Conservation (phyloP, 2,113 vertebrate species). For the Corapipo altera region DNA sequence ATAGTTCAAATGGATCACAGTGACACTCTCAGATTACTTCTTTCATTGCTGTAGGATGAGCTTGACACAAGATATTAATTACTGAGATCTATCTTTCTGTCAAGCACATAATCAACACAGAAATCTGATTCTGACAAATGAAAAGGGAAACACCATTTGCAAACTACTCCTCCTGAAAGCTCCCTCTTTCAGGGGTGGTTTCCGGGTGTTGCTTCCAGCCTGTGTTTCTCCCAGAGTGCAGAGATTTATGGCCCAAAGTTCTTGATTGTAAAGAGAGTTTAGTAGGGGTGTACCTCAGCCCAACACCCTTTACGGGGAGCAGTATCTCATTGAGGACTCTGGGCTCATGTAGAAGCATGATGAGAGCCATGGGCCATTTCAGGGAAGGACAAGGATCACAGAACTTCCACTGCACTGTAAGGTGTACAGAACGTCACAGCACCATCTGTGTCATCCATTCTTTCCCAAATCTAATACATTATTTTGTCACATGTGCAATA, state of each 20-base stretch:
- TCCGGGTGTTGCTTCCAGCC: neutral
- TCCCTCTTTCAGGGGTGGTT: neutral
- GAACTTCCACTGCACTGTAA: neutral
- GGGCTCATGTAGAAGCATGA: neutral
- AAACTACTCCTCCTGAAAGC: neutral
- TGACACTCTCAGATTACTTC: neutral
- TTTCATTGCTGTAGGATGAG: neutral
- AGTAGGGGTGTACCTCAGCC: neutral
- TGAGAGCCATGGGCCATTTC: neutral
- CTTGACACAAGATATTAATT: constrained; percentile 20
- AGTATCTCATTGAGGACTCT: neutral
- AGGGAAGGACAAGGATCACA: neutral
- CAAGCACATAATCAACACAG: neutral
- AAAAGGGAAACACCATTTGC: neutral
- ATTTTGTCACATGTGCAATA: neutral
- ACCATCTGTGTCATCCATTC: neutral
- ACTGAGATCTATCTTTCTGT: neutral
- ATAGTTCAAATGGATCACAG: neutral
- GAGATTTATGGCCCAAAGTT: neutral
- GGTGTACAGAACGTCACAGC: neutral
- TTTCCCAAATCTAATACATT: neutral
- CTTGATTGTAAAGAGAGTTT: neutral
- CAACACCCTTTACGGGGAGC: neutral
- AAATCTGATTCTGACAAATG: neutral
- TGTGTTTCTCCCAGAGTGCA: neutral